Percentiles rank a stretch among this genome's conserved stretches.
These are phyloP conservation scores for Hybos culiciformis DNA, from an alignment of 2,888 invertebrate genomes.

Conservation along the genomic window DNA sequence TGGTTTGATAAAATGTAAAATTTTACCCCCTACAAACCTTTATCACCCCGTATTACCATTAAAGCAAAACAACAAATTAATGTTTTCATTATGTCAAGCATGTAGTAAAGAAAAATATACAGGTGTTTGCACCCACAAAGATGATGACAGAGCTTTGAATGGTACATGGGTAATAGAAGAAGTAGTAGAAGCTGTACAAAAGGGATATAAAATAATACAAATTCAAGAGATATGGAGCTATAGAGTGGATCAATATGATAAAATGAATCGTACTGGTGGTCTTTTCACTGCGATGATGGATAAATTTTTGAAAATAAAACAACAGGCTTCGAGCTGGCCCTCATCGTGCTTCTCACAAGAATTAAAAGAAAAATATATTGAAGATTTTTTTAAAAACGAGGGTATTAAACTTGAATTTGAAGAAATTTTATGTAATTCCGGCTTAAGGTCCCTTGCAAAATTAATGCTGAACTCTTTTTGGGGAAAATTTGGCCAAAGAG, in stretches of 20 bases:
- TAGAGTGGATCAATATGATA: conserved; percentile 14
- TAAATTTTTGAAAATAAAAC: conserved; percentile 19
- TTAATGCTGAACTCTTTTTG: too few relatives aligned
- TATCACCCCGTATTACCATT: too few relatives aligned
- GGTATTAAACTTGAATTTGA: too few relatives aligned
- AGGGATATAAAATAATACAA: conserved; percentile 18
- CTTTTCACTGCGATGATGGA: conserved; percentile 21
- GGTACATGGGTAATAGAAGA: conserved; percentile 25
- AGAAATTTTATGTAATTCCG: too few relatives aligned
- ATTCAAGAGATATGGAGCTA: conserved; percentile 24
- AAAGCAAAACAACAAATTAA: conserved; percentile 17
- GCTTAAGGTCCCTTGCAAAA: too few relatives aligned
- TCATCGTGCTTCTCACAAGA: too few relatives aligned
- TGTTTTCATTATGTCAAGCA: conserved; percentile 18
- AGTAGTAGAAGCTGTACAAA: conserved; percentile 18
- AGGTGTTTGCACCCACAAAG: conserved; percentile 16
- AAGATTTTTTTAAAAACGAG: too few relatives aligned
- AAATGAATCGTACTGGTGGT: conserved; percentile 9
- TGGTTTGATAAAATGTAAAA: conserved; percentile 5
- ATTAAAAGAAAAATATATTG: too few relatives aligned
- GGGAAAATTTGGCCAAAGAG: too few relatives aligned
- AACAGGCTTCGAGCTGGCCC: conserved; percentile 18
- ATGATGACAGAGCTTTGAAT: conserved; percentile 13
- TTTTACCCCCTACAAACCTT: too few relatives aligned
- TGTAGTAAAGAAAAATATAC: too few relatives aligned